Base-by-base conservation (phyloP, 1,140 invertebrate species). In the Belonocnema kinseyi region DNA sequence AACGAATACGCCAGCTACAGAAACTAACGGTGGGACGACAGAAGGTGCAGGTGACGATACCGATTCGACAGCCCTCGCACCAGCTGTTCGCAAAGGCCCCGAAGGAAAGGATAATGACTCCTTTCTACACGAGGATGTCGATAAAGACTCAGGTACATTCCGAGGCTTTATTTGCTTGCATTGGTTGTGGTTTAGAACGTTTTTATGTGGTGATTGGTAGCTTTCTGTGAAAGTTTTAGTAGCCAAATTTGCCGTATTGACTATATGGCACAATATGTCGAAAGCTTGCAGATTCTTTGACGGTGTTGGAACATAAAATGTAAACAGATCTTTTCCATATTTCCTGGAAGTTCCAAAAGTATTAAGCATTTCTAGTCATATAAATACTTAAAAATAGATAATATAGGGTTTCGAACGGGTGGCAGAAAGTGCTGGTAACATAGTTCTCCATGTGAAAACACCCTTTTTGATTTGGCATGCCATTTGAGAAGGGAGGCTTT, bases 101-200 rank as follows among this genome's bases (percentile, higher is more conserved):
- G 96, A 96, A 81, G 95, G 95, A 53, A 95, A 96, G 87, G 95
- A 96, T 85, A 95, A 95, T 86, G 95, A 96, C 81, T 93, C 93
- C 50, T 93, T 92, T 84, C 89, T 93, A 81, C 89, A 90, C 73
- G 93, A 94, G 87, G 93, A 94, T 86, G 91, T 92, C 61, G 89
- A 93, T 84, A 93, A 94, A 91, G 93, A 91, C 84, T 91, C 91
- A 91, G 90, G 90, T 91, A 92, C 51, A 88, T 90, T 87, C 82
- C 83, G 84, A 82, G 85, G 80, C 79, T 85, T 87, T 84, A 85
- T 83, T 78, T 79, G 80, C 74, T 87, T 86, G 76, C 80, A 87
- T 83, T 90, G 89, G 88, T 90, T 91, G 82, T 91, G 89, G 89
- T 91, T 87, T 74, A 78, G 86, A 90, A 89, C 84, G 85, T 50